Base-by-base conservation (phyloP, 1,140 invertebrate genomes). In the Trichonephila inaurata region DNA sequence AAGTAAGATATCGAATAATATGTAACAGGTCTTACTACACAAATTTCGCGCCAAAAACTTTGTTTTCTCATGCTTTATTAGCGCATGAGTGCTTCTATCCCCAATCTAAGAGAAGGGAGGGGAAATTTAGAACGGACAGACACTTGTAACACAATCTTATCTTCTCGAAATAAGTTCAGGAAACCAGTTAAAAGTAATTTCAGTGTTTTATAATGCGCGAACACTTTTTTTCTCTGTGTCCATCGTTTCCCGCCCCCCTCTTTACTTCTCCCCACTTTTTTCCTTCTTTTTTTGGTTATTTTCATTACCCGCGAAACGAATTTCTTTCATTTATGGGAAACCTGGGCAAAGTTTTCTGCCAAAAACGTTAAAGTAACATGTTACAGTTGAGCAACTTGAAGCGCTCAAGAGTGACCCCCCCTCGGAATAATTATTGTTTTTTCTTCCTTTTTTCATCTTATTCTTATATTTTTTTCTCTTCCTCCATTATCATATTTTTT, bases 141-240 rank as follows among this genome's bases (percentile, higher is more conserved):
- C 82, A 92, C 62, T 61, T 92, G 83, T 72, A 87, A 92, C 82
- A 77, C 83, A 66, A 92, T 87, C 83, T 87, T 92, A 87, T 92
- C 82, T 87, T 72, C 24, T 92, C 28, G 90, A 92, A 81, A 85
- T 61, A 77, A 87, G 61, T 61, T 33, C 82, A 92, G 91, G 83
- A 92, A 87, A 92, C 61, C 61, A 85, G 90, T 85, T 85, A 85
- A 92, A 92, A 87, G 91, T 82, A 92, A 92, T 92, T 92, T 87
- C 64, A 33, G 62, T 92, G 90, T 91, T 92, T 92, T 92, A 87
- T 92, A 92, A 92, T 28, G 91, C 91, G 82, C 64, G 91, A 87
- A 92, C 83, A 40, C 66, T 28, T 28, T 92, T 92, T 44, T 69
- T 92, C 60, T 92, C 58, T 24, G n/a, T 61, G n/a, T 83, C 40